Percentiles rank a stretch among this genome's conserved stretches.
phyloP scores from a whole-genome alignment of 2,797 vertebrate species.

The Sylvilagus floridanus region DNA sequence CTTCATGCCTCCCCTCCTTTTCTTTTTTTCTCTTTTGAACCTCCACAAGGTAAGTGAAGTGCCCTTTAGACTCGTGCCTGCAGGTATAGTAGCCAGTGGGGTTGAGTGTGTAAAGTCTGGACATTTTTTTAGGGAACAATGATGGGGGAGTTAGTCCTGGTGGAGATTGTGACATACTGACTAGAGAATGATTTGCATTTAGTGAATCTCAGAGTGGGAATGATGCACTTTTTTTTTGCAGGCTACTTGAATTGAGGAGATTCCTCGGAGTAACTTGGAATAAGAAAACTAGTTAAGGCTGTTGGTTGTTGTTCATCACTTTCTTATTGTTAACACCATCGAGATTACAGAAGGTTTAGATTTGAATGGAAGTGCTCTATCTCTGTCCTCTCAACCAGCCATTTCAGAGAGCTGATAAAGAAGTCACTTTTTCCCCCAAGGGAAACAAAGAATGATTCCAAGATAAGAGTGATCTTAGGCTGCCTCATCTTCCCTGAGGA shows the following conservation, averaged over 20 bases:
- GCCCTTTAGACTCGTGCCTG: background rate
- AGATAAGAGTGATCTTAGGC: background rate
- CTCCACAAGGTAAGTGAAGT: background rate
- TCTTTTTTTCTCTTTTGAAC: background rate
- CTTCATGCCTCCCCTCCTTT: background rate
- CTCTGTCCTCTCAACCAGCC: background rate
- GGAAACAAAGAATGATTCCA: background rate
- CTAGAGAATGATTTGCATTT: background rate
- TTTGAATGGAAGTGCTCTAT: background rate
- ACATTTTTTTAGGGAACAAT: background rate
- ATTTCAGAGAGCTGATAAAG: conserved; percentile 7
- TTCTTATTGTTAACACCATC: background rate
- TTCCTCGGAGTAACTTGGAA: background rate
- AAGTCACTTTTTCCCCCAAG: background rate
- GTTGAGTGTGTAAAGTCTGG: background rate
- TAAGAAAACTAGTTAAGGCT: background rate
- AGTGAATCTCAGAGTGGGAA: background rate
- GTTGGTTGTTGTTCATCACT: background rate
- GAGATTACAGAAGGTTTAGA: background rate
- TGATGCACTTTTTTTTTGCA: background rate
- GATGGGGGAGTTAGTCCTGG: background rate
- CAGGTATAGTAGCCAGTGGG: background rate
- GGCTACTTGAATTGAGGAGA: background rate
- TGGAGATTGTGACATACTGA: background rate
- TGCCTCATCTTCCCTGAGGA: background rate